phyloP scores from a whole-genome alignment of 2,888 invertebrate species.

The Clanis bilineata region DNA sequence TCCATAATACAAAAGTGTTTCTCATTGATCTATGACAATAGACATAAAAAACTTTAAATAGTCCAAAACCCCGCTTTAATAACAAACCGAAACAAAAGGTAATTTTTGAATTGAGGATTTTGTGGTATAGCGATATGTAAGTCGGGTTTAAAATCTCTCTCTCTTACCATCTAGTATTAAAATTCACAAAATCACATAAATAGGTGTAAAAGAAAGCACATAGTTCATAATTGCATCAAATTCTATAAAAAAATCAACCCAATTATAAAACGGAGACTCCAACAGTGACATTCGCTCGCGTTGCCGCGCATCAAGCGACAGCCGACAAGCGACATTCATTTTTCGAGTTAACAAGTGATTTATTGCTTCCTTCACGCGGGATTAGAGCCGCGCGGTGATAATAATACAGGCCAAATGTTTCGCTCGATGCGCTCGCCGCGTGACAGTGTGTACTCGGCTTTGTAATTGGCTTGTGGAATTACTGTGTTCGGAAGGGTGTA shows the following conservation, averaged over 20 bases:
- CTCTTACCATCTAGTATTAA: too few species aligned
- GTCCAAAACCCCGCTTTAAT: too few species aligned
- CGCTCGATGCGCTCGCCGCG: constrained; percentile 19
- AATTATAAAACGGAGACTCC: background rate
- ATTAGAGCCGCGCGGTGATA: constrained; percentile 50
- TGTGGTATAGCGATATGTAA: too few species aligned
- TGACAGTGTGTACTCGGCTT: constrained; percentile 37
- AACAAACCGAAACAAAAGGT: too few species aligned
- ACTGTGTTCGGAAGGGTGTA: background rate
- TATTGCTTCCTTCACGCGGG: constrained; percentile 62
- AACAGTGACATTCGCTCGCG: background rate
- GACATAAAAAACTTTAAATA: too few species aligned
- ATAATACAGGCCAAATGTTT: constrained; percentile 43
- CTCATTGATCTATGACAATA: too few species aligned
- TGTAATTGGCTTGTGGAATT: constrained; percentile 30
- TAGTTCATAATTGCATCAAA: too few species aligned
- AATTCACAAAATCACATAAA: too few species aligned
- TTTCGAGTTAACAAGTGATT: constrained; percentile 53
- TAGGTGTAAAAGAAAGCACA: too few species aligned
- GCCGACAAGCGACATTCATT: constrained; percentile 28
- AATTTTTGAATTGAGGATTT: too few species aligned
- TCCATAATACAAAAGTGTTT: too few species aligned
- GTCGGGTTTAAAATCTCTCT: too few species aligned
- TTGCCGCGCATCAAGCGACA: background rate
- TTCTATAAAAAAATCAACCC: background rate